A percentile compares a stretch with the other conserved stretches of the same genome.
phyloP scores from a whole-genome alignment of 1,140 invertebrate species.

The Ooceraea biroi region DNA sequence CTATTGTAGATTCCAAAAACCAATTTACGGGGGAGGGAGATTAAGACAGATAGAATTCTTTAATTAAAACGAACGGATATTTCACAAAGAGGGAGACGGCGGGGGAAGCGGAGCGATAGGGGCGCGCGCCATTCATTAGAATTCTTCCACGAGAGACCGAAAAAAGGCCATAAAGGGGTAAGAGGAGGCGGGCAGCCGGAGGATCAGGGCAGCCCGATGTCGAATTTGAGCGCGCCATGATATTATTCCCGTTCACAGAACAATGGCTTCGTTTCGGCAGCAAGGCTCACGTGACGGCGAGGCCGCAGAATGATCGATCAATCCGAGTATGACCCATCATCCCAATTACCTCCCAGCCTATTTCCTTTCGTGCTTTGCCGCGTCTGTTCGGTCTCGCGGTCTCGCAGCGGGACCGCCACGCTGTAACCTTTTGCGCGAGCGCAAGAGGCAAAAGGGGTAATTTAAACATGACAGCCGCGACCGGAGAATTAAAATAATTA shows the following conservation, averaged over 20 bases:
- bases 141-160: conserved; percentile 25
- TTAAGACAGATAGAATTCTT: conserved; percentile 42
- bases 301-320: conserved; percentile 39
- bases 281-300: conserved; percentile 15
- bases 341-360: conserved; percentile 35
- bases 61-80: conserved; percentile 53
- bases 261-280: conserved; percentile 47
- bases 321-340: conserved; percentile 45
- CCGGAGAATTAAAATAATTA: conserved; percentile 25
- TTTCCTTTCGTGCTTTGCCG: conserved; percentile 6
- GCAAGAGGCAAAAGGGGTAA: background rate
- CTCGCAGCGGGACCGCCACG: background rate
- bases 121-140: conserved; percentile 30
- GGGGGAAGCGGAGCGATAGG: no score
- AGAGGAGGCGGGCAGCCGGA: background rate
- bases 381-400: background rate
- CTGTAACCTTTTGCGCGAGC: background rate
- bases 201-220: background rate
- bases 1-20: conserved; percentile 24
- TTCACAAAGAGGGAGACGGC: no score
- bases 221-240: conserved; percentile 31
- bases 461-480: conserved; percentile 5
- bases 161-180: conserved; percentile 21
- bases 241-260: conserved; percentile 27
- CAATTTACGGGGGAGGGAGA: conserved; percentile 32